These are phyloP conservation scores for Habroteleia sp. DNA, from an alignment of 2,888 invertebrate species.

Conservation along the genomic window DNA sequence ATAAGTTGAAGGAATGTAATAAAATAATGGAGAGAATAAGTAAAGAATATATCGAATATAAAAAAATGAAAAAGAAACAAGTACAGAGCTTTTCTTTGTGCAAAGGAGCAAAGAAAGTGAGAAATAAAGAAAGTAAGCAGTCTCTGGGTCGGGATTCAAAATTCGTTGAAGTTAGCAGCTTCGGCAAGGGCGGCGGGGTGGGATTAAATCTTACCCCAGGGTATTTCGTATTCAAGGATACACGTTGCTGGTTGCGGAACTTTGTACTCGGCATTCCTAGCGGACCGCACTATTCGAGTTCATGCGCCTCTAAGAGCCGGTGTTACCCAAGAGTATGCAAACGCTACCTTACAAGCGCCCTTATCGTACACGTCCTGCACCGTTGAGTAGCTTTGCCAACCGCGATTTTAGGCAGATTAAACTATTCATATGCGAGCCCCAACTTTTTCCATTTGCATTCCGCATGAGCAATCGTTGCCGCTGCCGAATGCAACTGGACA, in stretches of 20 bases:
- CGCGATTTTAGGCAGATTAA: conserved; percentile 61
- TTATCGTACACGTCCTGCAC: conserved; percentile 59
- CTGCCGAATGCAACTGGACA: conserved; percentile 52
- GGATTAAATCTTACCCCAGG: conserved; percentile 68
- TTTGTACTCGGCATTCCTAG: conserved; percentile 74
- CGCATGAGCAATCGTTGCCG: conserved; percentile 50
- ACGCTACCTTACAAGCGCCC: conserved; percentile 64
- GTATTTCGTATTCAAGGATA: conserved; percentile 73
- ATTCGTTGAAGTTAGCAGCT: conserved; percentile 36
- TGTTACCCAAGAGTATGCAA: conserved; percentile 69
- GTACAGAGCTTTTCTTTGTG: too few relatives aligned
- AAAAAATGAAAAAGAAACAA: too few relatives aligned
- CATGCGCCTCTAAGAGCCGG: conserved; percentile 53
- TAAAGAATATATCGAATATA: too few relatives aligned
- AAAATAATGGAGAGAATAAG: too few relatives aligned
- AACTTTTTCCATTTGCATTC: conserved; percentile 60
- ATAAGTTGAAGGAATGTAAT: too few relatives aligned
- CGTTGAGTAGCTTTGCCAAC: conserved; percentile 54
- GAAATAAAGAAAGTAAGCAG: conserved; percentile 29
- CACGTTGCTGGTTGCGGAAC: conserved; percentile 69
- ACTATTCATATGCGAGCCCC: conserved; percentile 58
- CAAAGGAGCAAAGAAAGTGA: conserved; percentile 11
- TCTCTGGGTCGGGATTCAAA: conserved; percentile 49
- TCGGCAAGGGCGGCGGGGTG: conserved; percentile 11
- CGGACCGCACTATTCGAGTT: conserved; percentile 67